Evolutionary conservation across 2,797 vertebrate species (phyloP).

Genomic region (Gambelia wislizenii): DNA sequence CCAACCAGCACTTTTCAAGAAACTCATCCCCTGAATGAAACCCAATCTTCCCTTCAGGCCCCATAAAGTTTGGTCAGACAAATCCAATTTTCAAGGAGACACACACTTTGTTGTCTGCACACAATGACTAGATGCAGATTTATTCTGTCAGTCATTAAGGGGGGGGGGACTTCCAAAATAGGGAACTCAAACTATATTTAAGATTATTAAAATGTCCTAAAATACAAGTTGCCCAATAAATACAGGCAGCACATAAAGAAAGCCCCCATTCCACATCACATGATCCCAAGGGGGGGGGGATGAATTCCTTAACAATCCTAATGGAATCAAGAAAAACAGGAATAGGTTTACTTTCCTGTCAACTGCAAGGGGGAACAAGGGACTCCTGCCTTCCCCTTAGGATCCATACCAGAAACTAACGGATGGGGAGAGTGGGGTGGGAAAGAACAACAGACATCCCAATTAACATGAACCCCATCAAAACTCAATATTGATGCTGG

Average conservation of each 20-base stretch:
- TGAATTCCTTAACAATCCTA: not conserved
- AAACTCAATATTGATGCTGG: not conserved
- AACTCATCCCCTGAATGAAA: not conserved
- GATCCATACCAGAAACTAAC: not conserved
- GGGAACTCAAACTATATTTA: not conserved
- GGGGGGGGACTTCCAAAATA: not conserved
- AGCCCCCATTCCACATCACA: not conserved
- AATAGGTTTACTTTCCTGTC: not conserved
- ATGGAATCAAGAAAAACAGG: not conserved
- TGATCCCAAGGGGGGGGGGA: not conserved
- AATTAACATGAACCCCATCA: not conserved
- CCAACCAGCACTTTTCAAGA: not conserved
- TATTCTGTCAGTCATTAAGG: not conserved
- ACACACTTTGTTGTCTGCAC: not conserved
- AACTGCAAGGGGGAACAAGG: not conserved
- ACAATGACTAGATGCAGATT: not conserved
- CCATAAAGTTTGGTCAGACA: constrained; percentile 7
- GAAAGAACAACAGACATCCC: not conserved
- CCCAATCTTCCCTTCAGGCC: constrained; percentile 17
- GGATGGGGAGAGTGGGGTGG: no score
- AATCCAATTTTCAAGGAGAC: constrained; percentile 5
- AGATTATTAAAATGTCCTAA: not conserved
- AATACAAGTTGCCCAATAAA: not conserved
- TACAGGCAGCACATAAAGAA: not conserved
- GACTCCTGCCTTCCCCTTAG: not conserved